Percentiles rank a stretch among this genome's conserved stretches.
phyloP scores from a whole-genome alignment of 1,140 invertebrate genomes.

The Ips nitidus region DNA sequence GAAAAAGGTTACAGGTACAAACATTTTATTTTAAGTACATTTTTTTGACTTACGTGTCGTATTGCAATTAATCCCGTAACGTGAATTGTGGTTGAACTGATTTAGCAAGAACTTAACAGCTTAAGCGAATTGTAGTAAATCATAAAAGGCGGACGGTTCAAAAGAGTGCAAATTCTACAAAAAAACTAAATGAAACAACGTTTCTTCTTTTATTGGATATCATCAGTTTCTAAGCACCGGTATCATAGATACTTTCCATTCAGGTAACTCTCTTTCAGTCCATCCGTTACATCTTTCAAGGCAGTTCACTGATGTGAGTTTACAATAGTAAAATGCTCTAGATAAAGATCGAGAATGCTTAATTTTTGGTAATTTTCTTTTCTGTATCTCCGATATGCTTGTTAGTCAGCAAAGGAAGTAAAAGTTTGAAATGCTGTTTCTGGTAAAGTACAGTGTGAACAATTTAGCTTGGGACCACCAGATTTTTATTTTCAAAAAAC shows the following conservation, averaged over 20 bases:
- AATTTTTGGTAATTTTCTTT: not conserved
- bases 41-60: slow-evolving; percentile 25
- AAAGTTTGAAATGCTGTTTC: too few species aligned
- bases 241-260: slow-evolving; percentile 28
- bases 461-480: too few species aligned
- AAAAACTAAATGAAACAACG: not conserved
- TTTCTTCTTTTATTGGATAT: too few species aligned
- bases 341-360: slow-evolving; percentile 7
- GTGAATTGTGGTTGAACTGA: not conserved
- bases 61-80: slow-evolving; percentile 30
- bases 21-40: slow-evolving; percentile 37
- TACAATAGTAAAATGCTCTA: slow-evolving; percentile 1
- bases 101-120: not conserved
- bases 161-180: slow-evolving; percentile 19
- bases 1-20: slow-evolving; percentile 32
- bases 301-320: slow-evolving; percentile 45
- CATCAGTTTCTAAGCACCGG: not conserved
- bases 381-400: too few species aligned
- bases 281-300: slow-evolving; percentile 46
- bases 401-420: too few species aligned
- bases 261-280: slow-evolving; percentile 49
- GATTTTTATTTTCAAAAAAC: too few species aligned
- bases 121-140: not conserved
- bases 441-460: too few species aligned
- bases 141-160: slow-evolving; percentile 22